Base-by-base conservation (phyloP, 2,797 vertebrate genomes). In the Phrynocephalus vlangalii region DNA sequence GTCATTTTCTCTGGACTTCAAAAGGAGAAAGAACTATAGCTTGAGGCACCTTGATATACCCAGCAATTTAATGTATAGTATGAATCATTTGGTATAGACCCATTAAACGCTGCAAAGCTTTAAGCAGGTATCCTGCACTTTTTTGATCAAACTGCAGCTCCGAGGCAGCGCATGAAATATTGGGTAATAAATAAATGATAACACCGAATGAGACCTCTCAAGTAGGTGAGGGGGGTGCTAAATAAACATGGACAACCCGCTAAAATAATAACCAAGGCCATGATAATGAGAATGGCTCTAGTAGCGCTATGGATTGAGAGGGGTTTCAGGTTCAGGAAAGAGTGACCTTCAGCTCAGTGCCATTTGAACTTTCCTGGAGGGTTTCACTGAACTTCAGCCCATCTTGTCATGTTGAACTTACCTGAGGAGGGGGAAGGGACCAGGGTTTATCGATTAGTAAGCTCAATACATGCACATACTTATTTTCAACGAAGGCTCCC, bases 131-230 rank as follows among this genome's bases (percentile, higher is more conserved):
- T 73, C 82, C 48, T 86, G 60, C 28, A 91, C 84, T 92, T 66
- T 76, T 95, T 94, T 86, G 89, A 93, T 93, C 79, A 93, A 91
- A 94, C 82, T 68, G 86, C 83, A 76, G 72, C 88, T 91, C 92
- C 87, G 86, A 86, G 66, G 71, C 56, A n/a, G 6, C 28, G 91
- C 38, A 75, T 38, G 70, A 33, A 95, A 88, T 75, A 56, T 20
- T 9, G 76, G 80, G 30, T 81, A 90, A 87, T 76, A 93, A 92
- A 93, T 84, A 93, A 92, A 60, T 1, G 89, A 38, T 83, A 83
- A 85, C 79, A 86, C 67, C 76, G 84, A 67, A 88, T 71, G 79
- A 86, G 24, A 30, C 33, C 88, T 6, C 79, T 88, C 90, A 93
- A 91, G 86, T 63, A 56, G 52, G 11, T 56, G 52, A 3, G 76